phyloP scores from a whole-genome alignment of 1,140 invertebrate genomes.

The Oncopeltus fasciatus region DNA sequence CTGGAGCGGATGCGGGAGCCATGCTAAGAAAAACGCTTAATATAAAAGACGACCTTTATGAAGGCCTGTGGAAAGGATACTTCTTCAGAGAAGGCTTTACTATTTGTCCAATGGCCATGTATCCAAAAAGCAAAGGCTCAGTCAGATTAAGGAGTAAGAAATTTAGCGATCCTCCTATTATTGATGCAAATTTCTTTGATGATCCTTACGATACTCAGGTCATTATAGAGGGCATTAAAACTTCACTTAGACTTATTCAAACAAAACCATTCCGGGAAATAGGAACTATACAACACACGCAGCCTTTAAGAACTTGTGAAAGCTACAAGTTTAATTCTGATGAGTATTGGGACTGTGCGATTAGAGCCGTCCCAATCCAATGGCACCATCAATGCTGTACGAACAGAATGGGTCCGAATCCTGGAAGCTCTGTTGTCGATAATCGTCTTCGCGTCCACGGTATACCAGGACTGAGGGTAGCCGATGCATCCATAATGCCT shows the following conservation, averaged over 20 bases:
- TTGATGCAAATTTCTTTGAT: neutral
- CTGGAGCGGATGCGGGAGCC: neutral
- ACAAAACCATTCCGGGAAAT: neutral
- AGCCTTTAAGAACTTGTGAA: neutral
- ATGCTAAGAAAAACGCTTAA: neutral
- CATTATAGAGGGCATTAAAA: neutral
- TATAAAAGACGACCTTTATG: neutral
- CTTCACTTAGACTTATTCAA: neutral
- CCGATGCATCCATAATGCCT: conserved; percentile 31
- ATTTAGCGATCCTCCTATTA: neutral
- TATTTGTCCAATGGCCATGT: neutral
- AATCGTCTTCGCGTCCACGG: conserved; percentile 32
- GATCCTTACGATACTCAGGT: neutral
- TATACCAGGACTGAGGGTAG: conserved; percentile 28
- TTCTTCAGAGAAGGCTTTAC: neutral
- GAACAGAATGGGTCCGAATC: conserved; percentile 41
- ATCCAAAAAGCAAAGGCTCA: neutral
- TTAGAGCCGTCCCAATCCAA: conserved; percentile 35
- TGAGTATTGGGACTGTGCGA: conserved; percentile 48
- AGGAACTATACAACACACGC: neutral
- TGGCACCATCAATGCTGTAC: conserved; percentile 39
- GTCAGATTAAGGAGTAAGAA: neutral
- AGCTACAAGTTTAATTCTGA: neutral
- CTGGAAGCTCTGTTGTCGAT: conserved; percentile 32
- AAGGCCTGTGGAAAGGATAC: neutral